phyloP scores from a whole-genome alignment of 2,797 vertebrate species.

The Pipistrellus pygmaeus region DNA sequence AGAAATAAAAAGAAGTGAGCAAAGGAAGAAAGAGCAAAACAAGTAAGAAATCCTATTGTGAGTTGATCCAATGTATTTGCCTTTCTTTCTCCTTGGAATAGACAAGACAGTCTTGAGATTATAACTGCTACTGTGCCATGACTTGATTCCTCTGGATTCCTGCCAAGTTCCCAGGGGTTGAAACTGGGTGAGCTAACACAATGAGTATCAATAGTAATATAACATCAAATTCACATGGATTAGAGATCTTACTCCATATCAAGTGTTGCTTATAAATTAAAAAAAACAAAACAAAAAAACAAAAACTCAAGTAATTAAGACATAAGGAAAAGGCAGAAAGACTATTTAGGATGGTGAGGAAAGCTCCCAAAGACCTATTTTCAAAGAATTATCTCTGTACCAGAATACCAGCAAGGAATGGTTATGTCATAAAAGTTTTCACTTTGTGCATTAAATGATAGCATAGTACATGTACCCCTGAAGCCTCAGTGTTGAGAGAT shows the following conservation, averaged over 20 bases:
- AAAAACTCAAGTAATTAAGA: not conserved
- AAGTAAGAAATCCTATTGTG: not conserved
- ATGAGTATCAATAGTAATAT: not conserved
- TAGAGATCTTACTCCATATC: not conserved
- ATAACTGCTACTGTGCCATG: accelerated
- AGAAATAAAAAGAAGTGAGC: not conserved
- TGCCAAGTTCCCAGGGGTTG: not conserved
- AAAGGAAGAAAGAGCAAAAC: not conserved
- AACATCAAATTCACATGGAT: not conserved
- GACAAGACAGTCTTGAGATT: not conserved
- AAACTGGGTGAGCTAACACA: not conserved
- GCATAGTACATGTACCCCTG: not conserved
- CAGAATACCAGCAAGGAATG: not conserved
- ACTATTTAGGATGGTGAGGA: not conserved
- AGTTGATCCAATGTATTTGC: not conserved
- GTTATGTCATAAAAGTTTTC: not conserved
- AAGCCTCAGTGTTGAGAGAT: not conserved
- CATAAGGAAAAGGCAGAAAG: not conserved
- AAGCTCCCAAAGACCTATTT: not conserved
- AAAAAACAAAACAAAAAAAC: not conserved
- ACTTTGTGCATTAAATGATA: not conserved
- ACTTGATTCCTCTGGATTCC: not conserved
- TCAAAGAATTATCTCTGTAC: not conserved
- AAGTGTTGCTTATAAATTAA: not conserved
- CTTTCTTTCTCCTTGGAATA: not conserved